A percentile compares a stretch with the other conserved stretches of the same genome.
phyloP scores from a whole-genome alignment of 2,888 invertebrate genomes.

The Eupsilia transversa region DNA sequence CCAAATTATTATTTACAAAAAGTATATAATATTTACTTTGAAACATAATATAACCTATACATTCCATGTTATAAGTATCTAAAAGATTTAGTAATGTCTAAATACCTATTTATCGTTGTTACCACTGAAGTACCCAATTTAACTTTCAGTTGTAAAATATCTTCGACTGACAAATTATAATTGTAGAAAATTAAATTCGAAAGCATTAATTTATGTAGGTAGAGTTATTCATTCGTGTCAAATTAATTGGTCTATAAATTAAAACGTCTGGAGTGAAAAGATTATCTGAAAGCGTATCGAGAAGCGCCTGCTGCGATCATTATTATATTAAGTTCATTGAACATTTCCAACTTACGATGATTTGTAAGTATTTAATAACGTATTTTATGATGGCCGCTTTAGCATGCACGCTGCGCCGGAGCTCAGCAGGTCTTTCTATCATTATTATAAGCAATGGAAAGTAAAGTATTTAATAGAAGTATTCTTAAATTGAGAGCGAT shows the following conservation, averaged over 20 bases:
- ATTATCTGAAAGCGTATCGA: conserved; percentile 46
- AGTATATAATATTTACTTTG: conserved; percentile 59
- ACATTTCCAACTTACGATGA: conserved; percentile 44
- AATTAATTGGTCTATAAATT: conserved; percentile 62
- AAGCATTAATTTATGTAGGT: conserved; percentile 46
- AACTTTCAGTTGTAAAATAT: conserved; percentile 52
- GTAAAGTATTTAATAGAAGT: conserved; percentile 63
- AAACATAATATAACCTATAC: conserved; percentile 63
- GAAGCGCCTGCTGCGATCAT: conserved; percentile 51
- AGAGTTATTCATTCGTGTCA: conserved; percentile 63
- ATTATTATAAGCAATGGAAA: conserved; percentile 61
- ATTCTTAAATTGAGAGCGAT: conserved; percentile 70
- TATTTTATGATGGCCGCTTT: conserved; percentile 43
- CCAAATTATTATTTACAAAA: conserved; percentile 60
- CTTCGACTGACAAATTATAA: conserved; percentile 55
- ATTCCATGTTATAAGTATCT: conserved; percentile 72
- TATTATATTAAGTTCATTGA: conserved; percentile 35
- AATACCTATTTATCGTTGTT: conserved; percentile 65
- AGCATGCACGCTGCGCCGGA: conserved; percentile 43
- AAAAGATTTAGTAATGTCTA: conserved; percentile 62
- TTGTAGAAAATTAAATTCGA: conserved; percentile 39
- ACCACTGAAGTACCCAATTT: conserved; percentile 48
- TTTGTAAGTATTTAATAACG: conserved; percentile 49
- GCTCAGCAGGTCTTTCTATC: conserved; percentile 50
- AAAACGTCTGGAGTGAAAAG: conserved; percentile 47